A percentile compares a stretch with the other conserved stretches of the same genome.
Evolutionary conservation across 1,140 invertebrate species (phyloP).

Genomic region (Cydia amplana): DNA sequence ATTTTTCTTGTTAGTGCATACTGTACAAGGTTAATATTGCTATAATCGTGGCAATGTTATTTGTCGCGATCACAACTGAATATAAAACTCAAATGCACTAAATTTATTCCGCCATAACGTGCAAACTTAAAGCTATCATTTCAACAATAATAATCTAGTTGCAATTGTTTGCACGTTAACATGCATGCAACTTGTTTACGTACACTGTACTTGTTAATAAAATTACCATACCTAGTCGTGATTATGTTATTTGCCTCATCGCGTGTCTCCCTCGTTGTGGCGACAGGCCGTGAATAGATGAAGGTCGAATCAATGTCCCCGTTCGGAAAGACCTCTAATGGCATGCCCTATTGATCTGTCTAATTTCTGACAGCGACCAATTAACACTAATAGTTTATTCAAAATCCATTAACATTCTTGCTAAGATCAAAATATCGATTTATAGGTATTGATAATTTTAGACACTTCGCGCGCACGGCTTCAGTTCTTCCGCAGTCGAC

Average conservation of each 20-base stretch:
- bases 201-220: background rate
- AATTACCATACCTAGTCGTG: constrained; percentile 10
- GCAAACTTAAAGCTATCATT: background rate
- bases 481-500: no score
- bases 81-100: no score
- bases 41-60: no score
- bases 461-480: no score
- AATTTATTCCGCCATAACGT: no score
- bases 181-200: background rate
- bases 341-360: constrained; percentile 10
- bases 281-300: background rate
- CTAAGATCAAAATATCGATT: no score
- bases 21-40: no score
- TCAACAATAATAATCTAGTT: background rate
- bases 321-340: background rate
- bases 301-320: constrained; percentile 10
- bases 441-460: no score
- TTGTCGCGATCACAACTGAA: no score
- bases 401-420: no score
- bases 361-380: background rate
- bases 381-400: no score
- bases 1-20: background rate
- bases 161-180: background rate
- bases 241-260: constrained; percentile 6
- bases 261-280: constrained; percentile 9